phyloP scores from a whole-genome alignment of 2,888 invertebrate species.

The Pseudococcus longispinus region DNA sequence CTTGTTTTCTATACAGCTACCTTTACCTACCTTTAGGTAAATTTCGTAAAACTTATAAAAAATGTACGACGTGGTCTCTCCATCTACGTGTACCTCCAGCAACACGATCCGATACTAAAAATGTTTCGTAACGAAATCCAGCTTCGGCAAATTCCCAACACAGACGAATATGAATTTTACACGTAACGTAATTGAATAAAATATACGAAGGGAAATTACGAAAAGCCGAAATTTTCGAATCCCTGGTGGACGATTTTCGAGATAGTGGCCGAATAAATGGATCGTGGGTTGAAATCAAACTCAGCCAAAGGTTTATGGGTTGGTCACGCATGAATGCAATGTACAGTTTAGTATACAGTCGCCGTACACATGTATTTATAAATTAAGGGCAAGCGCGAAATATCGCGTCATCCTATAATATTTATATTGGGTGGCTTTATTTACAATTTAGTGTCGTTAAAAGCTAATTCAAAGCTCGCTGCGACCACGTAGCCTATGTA shows the following conservation, averaged over 20 bases:
- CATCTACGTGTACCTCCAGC: not conserved
- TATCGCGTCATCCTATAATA: conserved; percentile 10
- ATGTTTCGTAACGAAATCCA: not conserved
- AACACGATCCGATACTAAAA: not conserved
- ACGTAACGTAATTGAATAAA: not conserved
- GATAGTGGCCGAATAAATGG: not conserved
- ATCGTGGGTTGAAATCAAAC: not conserved
- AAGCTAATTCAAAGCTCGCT: not conserved
- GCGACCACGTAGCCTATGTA: not conserved
- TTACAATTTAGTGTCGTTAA: conserved; percentile 34
- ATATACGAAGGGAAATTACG: not conserved
- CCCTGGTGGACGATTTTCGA: not conserved
- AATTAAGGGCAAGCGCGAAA: conserved; percentile 18
- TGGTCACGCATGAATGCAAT: conserved; percentile 26
- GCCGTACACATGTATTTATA: not conserved
- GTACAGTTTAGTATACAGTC: not conserved
- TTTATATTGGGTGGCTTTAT: conserved; percentile 42
- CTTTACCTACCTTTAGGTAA: not conserved
- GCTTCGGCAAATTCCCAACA: not conserved
- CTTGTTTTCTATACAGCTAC: not conserved
- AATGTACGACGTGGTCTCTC: not conserved
- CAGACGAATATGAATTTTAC: not conserved
- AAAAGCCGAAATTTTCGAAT: not conserved
- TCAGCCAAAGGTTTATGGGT: not conserved
- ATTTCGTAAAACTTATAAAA: not conserved